Conservation (phyloP, 1,140 invertebrate genomes). For the Telenomus remus region DNA sequence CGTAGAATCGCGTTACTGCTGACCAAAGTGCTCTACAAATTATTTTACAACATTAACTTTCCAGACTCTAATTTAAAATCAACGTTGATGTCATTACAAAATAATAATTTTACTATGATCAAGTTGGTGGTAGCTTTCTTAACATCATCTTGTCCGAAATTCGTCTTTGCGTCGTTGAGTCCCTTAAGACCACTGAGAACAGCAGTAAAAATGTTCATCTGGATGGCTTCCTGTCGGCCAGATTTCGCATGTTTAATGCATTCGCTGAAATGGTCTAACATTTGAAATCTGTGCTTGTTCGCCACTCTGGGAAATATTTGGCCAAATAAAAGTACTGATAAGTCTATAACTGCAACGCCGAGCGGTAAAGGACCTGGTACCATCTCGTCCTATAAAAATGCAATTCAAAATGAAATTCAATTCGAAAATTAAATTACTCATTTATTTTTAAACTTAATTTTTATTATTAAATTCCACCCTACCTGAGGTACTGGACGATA, state of each 20-base stretch:
- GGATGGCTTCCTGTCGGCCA: slow-evolving; percentile 93
- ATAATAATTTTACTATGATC: slow-evolving; percentile 78
- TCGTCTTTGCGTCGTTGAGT: slow-evolving; percentile 90
- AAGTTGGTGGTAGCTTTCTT: slow-evolving; percentile 89
- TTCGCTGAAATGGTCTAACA: slow-evolving; percentile 97
- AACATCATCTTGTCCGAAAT: slow-evolving; percentile 92
- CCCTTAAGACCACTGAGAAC: slow-evolving; percentile 92
- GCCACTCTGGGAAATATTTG: slow-evolving; percentile 94
- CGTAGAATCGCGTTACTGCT: slow-evolving; percentile 90
- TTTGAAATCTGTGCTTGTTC: slow-evolving; percentile 96
- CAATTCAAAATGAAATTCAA: not conserved
- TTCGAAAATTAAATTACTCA: not conserved
- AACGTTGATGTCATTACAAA: not conserved
- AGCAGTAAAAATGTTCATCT: slow-evolving; percentile 97
- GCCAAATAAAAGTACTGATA: slow-evolving; percentile 94
- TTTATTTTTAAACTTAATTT: too few relatives aligned
- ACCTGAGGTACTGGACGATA: slow-evolving; percentile 82
- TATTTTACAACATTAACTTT: too few relatives aligned
- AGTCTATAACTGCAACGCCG: slow-evolving; percentile 97
- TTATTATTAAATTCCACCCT: slow-evolving; percentile 61
- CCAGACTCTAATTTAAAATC: too few relatives aligned
- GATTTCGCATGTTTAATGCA: slow-evolving; percentile 96
- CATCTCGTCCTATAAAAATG: slow-evolving; percentile 76
- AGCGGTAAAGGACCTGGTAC: slow-evolving; percentile 92
- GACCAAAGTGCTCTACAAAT: slow-evolving; percentile 82